phyloP scores from a whole-genome alignment of 2,113 vertebrate species.

The Hydrolagus affinis region DNA sequence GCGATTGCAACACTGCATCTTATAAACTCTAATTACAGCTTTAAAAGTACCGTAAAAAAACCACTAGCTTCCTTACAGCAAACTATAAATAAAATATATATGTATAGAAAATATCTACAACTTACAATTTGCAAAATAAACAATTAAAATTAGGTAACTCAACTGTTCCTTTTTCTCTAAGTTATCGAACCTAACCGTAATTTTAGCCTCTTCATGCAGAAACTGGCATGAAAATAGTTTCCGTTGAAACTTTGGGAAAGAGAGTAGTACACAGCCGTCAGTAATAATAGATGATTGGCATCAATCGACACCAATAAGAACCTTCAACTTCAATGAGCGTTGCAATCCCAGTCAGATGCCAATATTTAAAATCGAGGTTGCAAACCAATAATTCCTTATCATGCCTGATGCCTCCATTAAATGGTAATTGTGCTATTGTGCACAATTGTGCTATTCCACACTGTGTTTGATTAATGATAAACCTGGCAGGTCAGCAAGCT shows the following conservation, averaged over 20 bases:
- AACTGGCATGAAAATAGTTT: neutral
- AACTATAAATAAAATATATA: conserved; percentile 2
- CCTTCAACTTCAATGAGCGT: neutral
- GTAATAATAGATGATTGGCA: too few relatives aligned
- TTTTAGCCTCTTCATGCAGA: neutral
- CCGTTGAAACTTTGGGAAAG: too few relatives aligned
- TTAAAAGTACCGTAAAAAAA: too few relatives aligned
- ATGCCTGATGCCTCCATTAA: too few relatives aligned
- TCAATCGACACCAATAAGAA: too few relatives aligned
- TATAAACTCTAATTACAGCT: too few relatives aligned
- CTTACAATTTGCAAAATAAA: neutral
- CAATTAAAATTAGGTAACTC: neutral
- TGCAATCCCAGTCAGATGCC: neutral
- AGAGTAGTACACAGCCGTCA: too few relatives aligned
- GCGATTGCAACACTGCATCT: too few relatives aligned
- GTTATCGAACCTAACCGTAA: neutral
- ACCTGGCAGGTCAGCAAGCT: neutral
- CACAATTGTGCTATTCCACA: neutral
- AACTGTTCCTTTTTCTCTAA: neutral
- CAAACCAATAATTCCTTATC: neutral
- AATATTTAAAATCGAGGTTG: neutral
- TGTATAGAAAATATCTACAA: conserved; percentile 7
- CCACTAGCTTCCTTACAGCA: neutral
- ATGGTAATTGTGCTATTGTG: too few relatives aligned
- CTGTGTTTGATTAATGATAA: neutral